Evolutionary conservation across 2,888 invertebrate genomes (phyloP).

Genomic region (Spilarctia lutea): DNA sequence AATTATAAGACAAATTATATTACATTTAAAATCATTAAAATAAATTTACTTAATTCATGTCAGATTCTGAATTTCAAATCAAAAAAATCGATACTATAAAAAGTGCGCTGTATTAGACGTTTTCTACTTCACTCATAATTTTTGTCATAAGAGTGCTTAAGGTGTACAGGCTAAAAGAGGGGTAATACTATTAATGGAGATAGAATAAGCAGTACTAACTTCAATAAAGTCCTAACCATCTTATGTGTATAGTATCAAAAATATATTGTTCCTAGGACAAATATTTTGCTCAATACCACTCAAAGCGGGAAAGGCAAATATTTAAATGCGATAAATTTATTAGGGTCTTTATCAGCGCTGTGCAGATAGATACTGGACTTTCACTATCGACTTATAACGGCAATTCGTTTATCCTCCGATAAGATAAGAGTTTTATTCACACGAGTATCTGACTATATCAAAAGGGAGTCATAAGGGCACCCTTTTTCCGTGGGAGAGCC

Average conservation of each 20-base stretch:
- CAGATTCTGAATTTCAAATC: no score
- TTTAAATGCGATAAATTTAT: conserved; percentile 11
- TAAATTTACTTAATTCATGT: no score
- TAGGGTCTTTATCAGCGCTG: conserved; percentile 1
- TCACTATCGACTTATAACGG: conserved; percentile 16
- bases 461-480: not conserved
- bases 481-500: no score
- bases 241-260: not conserved
- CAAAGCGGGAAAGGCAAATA: not conserved
- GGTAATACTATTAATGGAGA: not conserved
- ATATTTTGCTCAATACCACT: not conserved
- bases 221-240: not conserved
- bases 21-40: no score
- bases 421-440: conserved; percentile 14
- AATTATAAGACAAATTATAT: no score
- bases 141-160: no score
- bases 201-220: not conserved
- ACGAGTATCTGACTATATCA: not conserved
- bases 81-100: no score
- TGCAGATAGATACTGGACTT: conserved; percentile 7
- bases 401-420: conserved; percentile 9
- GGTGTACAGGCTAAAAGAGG: not conserved
- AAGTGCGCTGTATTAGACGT: no score
- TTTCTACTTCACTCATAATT: no score
- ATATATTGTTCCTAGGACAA: not conserved